Conservation (phyloP, 2,113 vertebrate species). For the Origma solitaria region DNA sequence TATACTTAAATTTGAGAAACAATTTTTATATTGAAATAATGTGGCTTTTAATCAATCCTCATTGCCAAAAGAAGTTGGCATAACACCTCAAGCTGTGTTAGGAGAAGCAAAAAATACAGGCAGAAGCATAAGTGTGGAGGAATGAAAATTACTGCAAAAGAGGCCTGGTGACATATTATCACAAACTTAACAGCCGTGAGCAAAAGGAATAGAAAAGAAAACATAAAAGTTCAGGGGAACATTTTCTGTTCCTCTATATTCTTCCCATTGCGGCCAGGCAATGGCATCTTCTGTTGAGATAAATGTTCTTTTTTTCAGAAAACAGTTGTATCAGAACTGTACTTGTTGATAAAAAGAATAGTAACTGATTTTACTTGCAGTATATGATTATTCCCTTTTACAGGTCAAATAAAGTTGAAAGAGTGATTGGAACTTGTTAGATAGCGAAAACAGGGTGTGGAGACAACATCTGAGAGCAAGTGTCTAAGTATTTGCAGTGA, state of each 20-base stretch:
- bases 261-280: background rate
- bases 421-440: background rate
- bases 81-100: background rate
- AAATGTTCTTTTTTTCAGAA: background rate
- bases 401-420: background rate
- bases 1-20: background rate
- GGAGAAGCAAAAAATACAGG: background rate
- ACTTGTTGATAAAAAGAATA: background rate
- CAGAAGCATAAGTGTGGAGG: background rate
- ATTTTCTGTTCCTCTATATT: background rate
- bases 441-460: background rate
- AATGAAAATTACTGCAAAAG: background rate
- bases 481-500: background rate
- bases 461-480: background rate
- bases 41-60: background rate
- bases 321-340: background rate
- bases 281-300: background rate
- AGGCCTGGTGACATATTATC: background rate
- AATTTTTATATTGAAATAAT: background rate
- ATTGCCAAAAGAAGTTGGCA: background rate
- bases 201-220: background rate
- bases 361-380: background rate
- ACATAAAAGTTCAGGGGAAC: background rate
- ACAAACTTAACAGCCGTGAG: background rate
- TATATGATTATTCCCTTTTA: background rate